Evolutionary conservation across 2,888 invertebrate genomes (phyloP), one percentile per base, ranked within the genome.

Genomic region (Bimastos eiseni): DNA sequence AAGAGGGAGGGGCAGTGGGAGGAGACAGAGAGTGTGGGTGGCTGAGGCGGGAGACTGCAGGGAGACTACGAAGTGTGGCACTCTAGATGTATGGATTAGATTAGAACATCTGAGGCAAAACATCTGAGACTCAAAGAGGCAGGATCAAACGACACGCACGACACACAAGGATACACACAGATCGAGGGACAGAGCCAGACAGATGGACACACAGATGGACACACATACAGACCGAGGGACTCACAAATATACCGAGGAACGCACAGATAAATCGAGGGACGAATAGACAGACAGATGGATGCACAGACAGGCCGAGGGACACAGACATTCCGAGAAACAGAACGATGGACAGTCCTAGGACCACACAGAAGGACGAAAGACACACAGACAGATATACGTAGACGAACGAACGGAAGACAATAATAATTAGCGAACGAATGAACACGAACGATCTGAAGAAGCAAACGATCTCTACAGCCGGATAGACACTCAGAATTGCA

Each of bases 81-180:
- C 70, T 70, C 70, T n/a, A 70, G 30, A 70, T 13, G n/a, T 70
- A 70, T 70, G 70, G 70, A 70, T 70, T 70, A 70, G 30, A 11
- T 70, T 70, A n/a, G 70, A 70, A 70, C 70, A 70, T 70, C 70
- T 70, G 70, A 70, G 70, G n/a, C 70, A n/a, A n/a, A 70, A 70
- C 70, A 70, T 70, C 70, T 70, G 70, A 70, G 70, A 17, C 70
- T 70, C 70, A n/a, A 3, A 30, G 70, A 70, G 8, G n/a, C 70
- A 70, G 30, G 70, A 70, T 70, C 70, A 70, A 70, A 70, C 30
- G 70, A 70, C 70, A 70, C 70, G 70, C 70, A 70, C 70, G 30
- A n/a, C 49, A 49, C 49, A 49, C n/a, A n/a, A n/a, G n/a, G n/a
- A 49, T 1, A 49, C 49, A 49, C 24, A 49, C 49, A 24, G 44